Percentiles rank a stretch among this genome's conserved stretches.
Evolutionary conservation across 1,140 invertebrate genomes (phyloP).

Genomic region (Nautilus pompilius): DNA sequence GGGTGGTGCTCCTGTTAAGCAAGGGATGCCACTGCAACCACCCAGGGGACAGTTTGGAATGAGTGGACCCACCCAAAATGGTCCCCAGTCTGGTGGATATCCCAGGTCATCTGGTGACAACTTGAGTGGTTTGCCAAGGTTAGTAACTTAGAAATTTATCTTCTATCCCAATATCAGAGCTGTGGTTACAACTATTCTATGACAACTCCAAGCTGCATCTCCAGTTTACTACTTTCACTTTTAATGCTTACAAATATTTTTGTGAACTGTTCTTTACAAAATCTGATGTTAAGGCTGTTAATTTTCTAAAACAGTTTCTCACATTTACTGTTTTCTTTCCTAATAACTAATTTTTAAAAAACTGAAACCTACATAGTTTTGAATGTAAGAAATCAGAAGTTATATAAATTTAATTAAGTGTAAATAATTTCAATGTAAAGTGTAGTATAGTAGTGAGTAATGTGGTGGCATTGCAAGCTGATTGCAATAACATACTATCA

Average conservation of each 20-base stretch:
- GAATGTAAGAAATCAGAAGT: no score
- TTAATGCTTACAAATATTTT: neutral
- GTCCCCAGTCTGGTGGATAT: constrained; percentile 8
- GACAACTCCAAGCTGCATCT: neutral
- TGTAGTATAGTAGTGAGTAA: no score
- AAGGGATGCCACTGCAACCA: constrained; percentile 5
- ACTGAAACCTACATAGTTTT: no score
- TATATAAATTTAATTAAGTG: no score
- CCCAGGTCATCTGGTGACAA: neutral
- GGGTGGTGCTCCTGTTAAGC: neutral
- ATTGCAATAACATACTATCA: no score
- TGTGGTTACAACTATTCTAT: neutral
- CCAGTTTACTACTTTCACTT: neutral
- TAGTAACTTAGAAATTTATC: neutral
- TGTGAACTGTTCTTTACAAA: no score
- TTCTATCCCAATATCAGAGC: neutral
- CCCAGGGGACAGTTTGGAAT: constrained; percentile 2
- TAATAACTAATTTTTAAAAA: no score
- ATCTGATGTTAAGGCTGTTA: no score
- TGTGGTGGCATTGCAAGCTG: no score
- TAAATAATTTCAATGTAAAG: no score
- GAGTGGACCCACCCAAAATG: constrained; percentile 19
- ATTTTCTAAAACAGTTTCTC: no score
- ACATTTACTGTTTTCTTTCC: no score
- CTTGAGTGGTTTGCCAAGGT: neutral